phyloP scores from a whole-genome alignment of 2,888 invertebrate genomes.

The Acronicta alni region DNA sequence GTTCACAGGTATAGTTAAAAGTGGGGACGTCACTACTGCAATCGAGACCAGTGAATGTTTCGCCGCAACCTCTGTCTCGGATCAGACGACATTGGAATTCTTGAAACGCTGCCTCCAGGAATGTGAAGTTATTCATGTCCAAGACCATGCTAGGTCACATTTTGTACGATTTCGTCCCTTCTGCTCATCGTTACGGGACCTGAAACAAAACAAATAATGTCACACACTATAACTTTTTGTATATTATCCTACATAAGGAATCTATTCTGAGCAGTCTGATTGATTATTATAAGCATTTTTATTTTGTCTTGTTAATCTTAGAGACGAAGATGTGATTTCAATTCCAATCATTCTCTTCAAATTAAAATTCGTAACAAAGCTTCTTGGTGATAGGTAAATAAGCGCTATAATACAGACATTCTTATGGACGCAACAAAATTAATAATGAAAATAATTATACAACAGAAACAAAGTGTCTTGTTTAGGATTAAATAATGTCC shows the following conservation, averaged over 20 bases:
- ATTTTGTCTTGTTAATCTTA: too few species aligned
- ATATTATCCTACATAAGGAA: too few species aligned
- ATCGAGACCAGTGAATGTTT: conserved; percentile 70
- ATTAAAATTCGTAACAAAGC: too few species aligned
- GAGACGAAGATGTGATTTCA: too few species aligned
- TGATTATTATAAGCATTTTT: too few species aligned
- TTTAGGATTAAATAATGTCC: not conserved
- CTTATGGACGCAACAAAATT: too few species aligned
- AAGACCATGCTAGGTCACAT: conserved; percentile 73
- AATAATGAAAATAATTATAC: not conserved
- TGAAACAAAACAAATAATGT: conserved; percentile 59
- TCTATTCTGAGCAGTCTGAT: too few species aligned
- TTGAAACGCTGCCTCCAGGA: conserved; percentile 70
- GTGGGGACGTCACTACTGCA: conserved; percentile 64
- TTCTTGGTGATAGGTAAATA: too few species aligned
- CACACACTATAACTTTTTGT: too few species aligned
- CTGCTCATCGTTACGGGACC: conserved; percentile 52
- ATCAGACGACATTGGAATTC: conserved; percentile 77
- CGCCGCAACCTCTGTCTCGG: conserved; percentile 69
- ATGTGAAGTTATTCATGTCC: conserved; percentile 80
- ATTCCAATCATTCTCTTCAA: too few species aligned
- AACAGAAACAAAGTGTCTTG: not conserved
- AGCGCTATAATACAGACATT: too few species aligned
- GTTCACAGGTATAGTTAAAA: conserved; percentile 71
- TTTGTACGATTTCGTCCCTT: conserved; percentile 57